Evolutionary conservation across 2,888 invertebrate genomes (phyloP), one percentile per base, ranked within the genome.

Genomic region (Nezara viridula): DNA sequence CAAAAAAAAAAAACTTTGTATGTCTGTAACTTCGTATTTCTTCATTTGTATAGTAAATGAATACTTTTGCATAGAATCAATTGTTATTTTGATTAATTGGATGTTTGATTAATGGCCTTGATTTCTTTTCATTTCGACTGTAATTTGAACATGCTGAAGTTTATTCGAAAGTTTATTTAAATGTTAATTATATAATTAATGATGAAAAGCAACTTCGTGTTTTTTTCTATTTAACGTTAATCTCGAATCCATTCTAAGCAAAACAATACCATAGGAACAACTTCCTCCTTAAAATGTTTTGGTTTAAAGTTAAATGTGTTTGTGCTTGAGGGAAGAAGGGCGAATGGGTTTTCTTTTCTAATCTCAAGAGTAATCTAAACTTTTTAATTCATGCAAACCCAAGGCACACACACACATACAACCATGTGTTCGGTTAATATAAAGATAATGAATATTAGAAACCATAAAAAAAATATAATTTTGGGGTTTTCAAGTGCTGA

Each of bases 261-360:
- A 16, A 73, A 32, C 66, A 73, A 14, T 32, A 27, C 27, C 27
- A 60, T 16, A 16, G 55, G 55, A 60, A 60, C 27, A 73, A 37
- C 32, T 32, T 73, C 5, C 7, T 37, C 27, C 66, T 73, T 32
- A 73, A 73, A 73, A 73, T 73, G 66, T 73, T 73, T 73, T 73
- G 32, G 66, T 73, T 73, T 73, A 19, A 73, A 73, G 66, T 73
- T 73, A 73, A 37, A 73, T 73, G 66, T 73, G 66, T 73, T 73
- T 73, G 66, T 73, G 19, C 66, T 37, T 73, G 66, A 21, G 66
- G 66, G 37, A 7, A 10, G 9, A 19, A 19, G 66, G 37, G 19
- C 7, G 66, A 37, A 73, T 37, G 16, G 66, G 66, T 32, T 60
- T 37, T 66, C 32, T 37, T 73, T 73, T 73, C 66, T 73, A 73